phyloP scores from a whole-genome alignment of 1,140 invertebrate species.

The Drusus annulatus region DNA sequence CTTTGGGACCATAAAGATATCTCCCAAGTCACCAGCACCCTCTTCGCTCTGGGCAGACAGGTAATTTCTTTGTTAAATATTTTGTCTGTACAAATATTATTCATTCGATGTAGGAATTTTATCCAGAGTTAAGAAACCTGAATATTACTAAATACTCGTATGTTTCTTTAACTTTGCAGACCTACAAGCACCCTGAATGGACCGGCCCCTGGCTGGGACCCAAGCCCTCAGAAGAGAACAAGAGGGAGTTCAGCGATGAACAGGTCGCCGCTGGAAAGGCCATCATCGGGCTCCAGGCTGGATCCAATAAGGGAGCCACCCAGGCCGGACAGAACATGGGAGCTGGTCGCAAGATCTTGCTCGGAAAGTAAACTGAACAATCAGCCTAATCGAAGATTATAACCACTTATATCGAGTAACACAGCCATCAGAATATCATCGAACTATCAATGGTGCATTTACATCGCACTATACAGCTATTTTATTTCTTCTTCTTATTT shows the following conservation, averaged over 20 bases:
- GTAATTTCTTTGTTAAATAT: conserved; percentile 66
- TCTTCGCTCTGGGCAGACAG: conserved; percentile 92
- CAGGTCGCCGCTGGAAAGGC: conserved; percentile 91
- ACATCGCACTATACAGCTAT: not conserved
- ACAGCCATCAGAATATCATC: not conserved
- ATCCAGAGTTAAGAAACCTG: no score
- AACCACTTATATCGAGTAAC: not conserved
- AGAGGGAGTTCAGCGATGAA: conserved; percentile 93
- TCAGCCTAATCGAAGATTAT: not conserved
- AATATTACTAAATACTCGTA: no score
- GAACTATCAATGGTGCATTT: not conserved
- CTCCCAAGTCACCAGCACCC: conserved; percentile 92
- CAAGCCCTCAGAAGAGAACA: conserved; percentile 92
- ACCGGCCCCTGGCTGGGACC: conserved; percentile 91
- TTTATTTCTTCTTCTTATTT: no score
- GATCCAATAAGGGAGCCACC: conserved; percentile 95
- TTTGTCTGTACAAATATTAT: no score
- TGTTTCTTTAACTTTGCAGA: conserved; percentile 68
- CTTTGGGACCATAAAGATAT: conserved; percentile 96
- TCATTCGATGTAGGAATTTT: no score
- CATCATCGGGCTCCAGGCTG: conserved; percentile 94
- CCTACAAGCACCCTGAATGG: conserved; percentile 93
- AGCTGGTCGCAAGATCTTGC: conserved; percentile 89
- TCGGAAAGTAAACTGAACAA: conserved; percentile 81
- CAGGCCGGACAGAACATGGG: conserved; percentile 95